Base-by-base conservation (phyloP, 2,113 vertebrate genomes). In the Leiothrix lutea region DNA sequence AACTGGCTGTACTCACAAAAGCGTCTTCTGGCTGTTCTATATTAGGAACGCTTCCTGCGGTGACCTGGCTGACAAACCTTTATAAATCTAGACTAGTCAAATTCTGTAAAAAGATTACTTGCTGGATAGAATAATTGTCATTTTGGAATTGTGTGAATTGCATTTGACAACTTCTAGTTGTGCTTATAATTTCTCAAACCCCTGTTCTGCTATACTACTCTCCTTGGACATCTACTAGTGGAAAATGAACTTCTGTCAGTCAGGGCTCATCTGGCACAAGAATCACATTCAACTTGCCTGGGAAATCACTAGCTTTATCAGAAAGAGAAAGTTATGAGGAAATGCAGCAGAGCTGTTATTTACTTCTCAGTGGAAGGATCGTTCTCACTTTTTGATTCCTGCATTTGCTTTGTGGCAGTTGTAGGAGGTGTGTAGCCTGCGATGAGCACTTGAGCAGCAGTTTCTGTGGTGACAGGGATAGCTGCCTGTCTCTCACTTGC, bases 351-450 rank as follows among this genome's bases (percentile, higher is more conserved):
- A 51, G 40, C 40, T 85, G 35, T 61, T 81, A 14, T n/a, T 80
- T 86, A 36, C 36, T 53, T 16, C 50, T 60, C 38, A 14, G 51
- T 16, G 80, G 66, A 58, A 80, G 53, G 35, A 26, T 61, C 0
- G 0, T 53, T 81, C 31, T 42, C 2, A 2, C 31, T 57, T 75
- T 64, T 54, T 0, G 0, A 8, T 82, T 60, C 53, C 44, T 3
- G 0, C 21, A 5, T 86, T 47, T 47, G 38, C 38, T 80, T 22
- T 17, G 47, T 16, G 42, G 54, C 35, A 13, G 31, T 9, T 42
- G 42, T 12, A 29, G 71, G n/a, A 90, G 80, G n/a, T 53, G 45
- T 10, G 54, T 9, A 35, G 47, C 56, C 64, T 79, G 44, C 0
- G 0, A 21, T 22, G 65, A 51, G 5, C n/a, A 10, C 64, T 40